These are phyloP conservation scores for Podarcis muralis DNA, from an alignment of 2,113 vertebrate species.

Conservation along the genomic window DNA sequence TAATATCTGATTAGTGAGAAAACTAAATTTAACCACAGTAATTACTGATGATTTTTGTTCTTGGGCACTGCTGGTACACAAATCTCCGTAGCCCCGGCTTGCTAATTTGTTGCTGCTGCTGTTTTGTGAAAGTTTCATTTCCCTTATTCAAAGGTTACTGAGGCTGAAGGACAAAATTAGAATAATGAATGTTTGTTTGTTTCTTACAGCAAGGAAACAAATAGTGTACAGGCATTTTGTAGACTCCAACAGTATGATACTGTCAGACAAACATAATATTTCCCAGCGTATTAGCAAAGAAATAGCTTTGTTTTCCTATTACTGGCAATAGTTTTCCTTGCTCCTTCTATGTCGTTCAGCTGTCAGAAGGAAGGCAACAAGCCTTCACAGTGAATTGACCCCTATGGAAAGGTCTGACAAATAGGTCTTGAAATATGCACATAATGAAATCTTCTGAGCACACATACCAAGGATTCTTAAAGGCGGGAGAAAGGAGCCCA, in stretches of 20 bases:
- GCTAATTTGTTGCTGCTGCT: conserved; percentile 57
- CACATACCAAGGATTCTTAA: conserved; percentile 13
- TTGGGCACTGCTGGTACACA: conserved; percentile 61
- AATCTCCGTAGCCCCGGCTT: conserved; percentile 65
- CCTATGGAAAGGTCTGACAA: conserved; percentile 50
- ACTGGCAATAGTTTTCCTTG: conserved; percentile 44
- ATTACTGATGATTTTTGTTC: conserved; percentile 67
- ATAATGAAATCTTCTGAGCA: conserved; percentile 49
- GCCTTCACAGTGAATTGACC: conserved; percentile 46
- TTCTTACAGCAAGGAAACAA: conserved; percentile 32
- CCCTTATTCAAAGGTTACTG: conserved; percentile 62
- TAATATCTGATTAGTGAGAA: conserved; percentile 78
- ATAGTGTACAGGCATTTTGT: conserved; percentile 54
- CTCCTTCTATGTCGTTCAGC: conserved; percentile 48
- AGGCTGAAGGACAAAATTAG: conserved; percentile 58
- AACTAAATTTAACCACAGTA: conserved; percentile 74
- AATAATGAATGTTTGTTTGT: conserved; percentile 62
- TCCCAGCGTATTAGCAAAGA: conserved; percentile 52
- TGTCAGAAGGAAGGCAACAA: conserved; percentile 52
- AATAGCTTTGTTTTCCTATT: conserved; percentile 49
- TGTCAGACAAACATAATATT: conserved; percentile 42
- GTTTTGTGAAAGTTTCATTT: conserved; percentile 63
- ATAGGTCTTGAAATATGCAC: conserved; percentile 53
- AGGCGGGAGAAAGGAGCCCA: background rate
- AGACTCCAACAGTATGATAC: conserved; percentile 13